phyloP scores from a whole-genome alignment of 1,140 invertebrate genomes.

The Ips nitidus region DNA sequence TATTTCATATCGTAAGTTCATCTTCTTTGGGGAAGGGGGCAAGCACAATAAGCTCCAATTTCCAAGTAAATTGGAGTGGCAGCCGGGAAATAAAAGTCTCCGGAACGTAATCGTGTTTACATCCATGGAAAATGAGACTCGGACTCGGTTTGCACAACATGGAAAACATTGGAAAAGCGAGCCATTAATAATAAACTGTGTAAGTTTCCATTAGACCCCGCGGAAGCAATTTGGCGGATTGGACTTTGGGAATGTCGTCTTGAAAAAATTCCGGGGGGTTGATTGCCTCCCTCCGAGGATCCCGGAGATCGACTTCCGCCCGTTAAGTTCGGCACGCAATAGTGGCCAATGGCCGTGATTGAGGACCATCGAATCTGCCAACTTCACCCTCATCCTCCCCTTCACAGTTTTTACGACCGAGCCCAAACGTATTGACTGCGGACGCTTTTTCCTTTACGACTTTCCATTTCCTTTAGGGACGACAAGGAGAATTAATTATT shows the following conservation, averaged over 20 bases:
- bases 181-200: no score
- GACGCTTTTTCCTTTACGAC: conserved; percentile 14
- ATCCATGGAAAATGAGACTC: not conserved
- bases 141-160: not conserved
- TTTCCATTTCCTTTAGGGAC: conserved; percentile 1
- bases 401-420: conserved; percentile 37
- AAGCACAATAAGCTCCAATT: conserved; percentile 4
- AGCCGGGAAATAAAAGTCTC: not conserved
- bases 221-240: no score
- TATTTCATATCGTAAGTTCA: not conserved
- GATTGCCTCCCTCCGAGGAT: not conserved
- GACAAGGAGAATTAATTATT: conserved; percentile 17
- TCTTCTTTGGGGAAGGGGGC: not conserved
- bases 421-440: conserved; percentile 40
- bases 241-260: no score
- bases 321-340: conserved; percentile 26
- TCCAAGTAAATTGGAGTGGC: not conserved
- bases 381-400: conserved; percentile 39
- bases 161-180: not conserved
- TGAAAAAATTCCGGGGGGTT: not conserved
- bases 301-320: conserved; percentile 19
- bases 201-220: no score
- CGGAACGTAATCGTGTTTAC: no score
- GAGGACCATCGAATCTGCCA: conserved; percentile 47
- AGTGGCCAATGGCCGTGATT: conserved; percentile 38